Percentiles rank a stretch among this genome's conserved stretches.
Evolutionary conservation across 2,888 invertebrate genomes (phyloP).

Genomic region (Lasioglossum marginatum): DNA sequence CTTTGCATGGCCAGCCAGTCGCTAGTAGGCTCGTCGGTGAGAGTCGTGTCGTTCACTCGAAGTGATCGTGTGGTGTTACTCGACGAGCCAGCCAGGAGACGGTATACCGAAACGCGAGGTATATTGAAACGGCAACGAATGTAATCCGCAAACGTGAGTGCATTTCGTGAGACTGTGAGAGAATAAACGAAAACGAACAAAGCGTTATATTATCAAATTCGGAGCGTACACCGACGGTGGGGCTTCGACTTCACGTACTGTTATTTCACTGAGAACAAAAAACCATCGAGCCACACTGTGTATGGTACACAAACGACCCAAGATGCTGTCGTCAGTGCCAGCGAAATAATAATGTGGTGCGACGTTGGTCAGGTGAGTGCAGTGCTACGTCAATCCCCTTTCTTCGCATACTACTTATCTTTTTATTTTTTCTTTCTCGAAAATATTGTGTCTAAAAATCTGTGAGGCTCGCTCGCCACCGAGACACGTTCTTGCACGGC

Average conservation of each 20-base stretch:
- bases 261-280: slow-evolving; percentile 57
- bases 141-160: slow-evolving; percentile 46
- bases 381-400: slow-evolving; percentile 57
- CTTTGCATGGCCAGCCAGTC: slow-evolving; percentile 83
- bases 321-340: slow-evolving; percentile 84
- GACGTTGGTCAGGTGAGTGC: slow-evolving; percentile 84
- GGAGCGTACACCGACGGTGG: slow-evolving; percentile 61
- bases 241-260: slow-evolving; percentile 61
- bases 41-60: slow-evolving; percentile 75
- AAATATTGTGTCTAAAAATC: slow-evolving; percentile 37
- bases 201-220: slow-evolving; percentile 37
- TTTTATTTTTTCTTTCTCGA: slow-evolving; percentile 16
- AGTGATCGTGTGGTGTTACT: slow-evolving; percentile 78
- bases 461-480: slow-evolving; percentile 14
- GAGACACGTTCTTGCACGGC: slow-evolving; percentile 34
- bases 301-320: slow-evolving; percentile 81
- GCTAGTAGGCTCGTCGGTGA: slow-evolving; percentile 77
- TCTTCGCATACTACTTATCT: slow-evolving; percentile 8
- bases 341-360: slow-evolving; percentile 84
- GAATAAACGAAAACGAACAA: slow-evolving; percentile 43
- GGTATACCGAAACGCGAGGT: slow-evolving; percentile 49
- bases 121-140: slow-evolving; percentile 37
- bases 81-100: slow-evolving; percentile 55
- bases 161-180: slow-evolving; percentile 72
- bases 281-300: slow-evolving; percentile 69